Base-by-base conservation (phyloP, 2,888 invertebrate genomes). In the Colletes collaris region DNA sequence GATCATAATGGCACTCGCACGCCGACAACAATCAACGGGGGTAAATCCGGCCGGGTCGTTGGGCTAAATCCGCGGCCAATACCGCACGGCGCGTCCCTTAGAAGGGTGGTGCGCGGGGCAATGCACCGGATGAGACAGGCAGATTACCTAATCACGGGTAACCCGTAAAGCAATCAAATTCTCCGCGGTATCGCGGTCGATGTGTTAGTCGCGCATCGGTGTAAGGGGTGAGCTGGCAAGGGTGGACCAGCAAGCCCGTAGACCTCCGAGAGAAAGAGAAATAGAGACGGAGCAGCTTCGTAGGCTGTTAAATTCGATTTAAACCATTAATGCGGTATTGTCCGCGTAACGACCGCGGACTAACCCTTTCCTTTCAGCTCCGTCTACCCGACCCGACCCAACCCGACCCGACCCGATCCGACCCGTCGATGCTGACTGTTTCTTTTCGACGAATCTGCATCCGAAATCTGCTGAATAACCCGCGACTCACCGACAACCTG, bases 151-250 rank as follows among this genome's bases (percentile, higher is more conserved):
- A 91, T 91, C 91, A 91, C 89, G 88, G 89, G 87, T 89, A 91
- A 89, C 90, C 91, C 90, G 90, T 89, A 89, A 90, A 90, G 91
- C 91, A 91, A 91, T 91, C 91, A 91, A 91, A 91, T 89, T 91
- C 90, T 86, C 87, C 88, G 87, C 82, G 85, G 89, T 88, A 88
- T 88, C 86, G 87, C 83, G 84, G 87, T 82, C 86, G 80, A 82
- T 84, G 81, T 77, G 79, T 83, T 81, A 71, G 79, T 83, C 79
- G 64, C 56, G 71, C 56, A 63, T 76, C 63, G 69, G 83, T 79
- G 85, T 77, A 77, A 75, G 77, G 76, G 79, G 78, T 76, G 72
- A 55, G 68, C 64, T 8, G 52, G 55, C 49, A 46, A 67, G 62
- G 85, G 56, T 53, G 58, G 55, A 55, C 56, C 27, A 27, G 27